Percentiles rank a stretch among this genome's conserved stretches.
Conservation (phyloP, 2,797 vertebrate species). For the Manis pentadactyla region DNA sequence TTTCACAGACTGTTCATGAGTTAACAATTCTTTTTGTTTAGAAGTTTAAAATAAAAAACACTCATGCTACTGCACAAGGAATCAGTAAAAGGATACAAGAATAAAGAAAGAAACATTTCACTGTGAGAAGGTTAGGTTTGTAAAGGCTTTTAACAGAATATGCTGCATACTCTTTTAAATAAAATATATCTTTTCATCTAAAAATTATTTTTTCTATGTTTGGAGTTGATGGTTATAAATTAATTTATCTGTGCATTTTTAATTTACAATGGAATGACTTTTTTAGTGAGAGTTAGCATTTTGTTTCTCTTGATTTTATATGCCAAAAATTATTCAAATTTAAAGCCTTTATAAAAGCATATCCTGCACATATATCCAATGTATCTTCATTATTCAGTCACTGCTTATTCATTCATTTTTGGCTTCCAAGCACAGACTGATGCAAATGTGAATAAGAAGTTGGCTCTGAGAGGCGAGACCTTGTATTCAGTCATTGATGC, state of each 20-base stretch:
- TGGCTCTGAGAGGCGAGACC: neutral
- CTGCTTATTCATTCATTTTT: neutral
- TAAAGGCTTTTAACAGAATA: neutral
- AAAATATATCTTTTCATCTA: neutral
- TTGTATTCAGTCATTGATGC: neutral
- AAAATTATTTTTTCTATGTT: neutral
- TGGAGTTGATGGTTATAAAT: neutral
- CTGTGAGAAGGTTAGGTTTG: neutral
- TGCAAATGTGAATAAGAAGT: neutral
- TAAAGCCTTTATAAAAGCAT: neutral
- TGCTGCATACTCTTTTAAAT: neutral
- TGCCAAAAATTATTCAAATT: neutral
- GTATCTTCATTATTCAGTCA: neutral
- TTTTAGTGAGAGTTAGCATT: neutral
- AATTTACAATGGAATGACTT: neutral
- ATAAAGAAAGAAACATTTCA: neutral
- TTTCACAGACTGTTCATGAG: neutral
- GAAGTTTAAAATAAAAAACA: neutral
- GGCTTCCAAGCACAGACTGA: neutral
- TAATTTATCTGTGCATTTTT: neutral
- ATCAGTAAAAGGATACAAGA: neutral
- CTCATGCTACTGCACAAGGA: neutral
- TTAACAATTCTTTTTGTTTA: neutral
- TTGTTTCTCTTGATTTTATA: neutral
- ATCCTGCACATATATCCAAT: neutral